Percentiles rank a stretch among this genome's conserved stretches.
These are phyloP conservation scores for Tupaia chinensis DNA, from an alignment of 2,113 vertebrate species.

Conservation along the genomic window DNA sequence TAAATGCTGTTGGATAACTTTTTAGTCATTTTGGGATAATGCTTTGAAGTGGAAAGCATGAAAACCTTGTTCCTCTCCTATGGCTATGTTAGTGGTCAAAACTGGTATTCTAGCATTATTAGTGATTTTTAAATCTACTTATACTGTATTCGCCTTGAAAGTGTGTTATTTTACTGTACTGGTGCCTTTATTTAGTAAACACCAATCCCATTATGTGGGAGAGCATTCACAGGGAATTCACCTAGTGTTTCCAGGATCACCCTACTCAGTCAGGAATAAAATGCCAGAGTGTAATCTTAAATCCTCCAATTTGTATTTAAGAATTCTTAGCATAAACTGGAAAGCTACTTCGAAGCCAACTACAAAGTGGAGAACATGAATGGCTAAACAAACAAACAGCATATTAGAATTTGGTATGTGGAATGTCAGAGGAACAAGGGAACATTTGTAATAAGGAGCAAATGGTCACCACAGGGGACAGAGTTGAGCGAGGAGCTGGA, in stretches of 20 bases:
- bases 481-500: conserved; percentile 55
- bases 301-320: conserved; percentile 46
- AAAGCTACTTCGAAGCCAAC: conserved; percentile 64
- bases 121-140: conserved; percentile 45
- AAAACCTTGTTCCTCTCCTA: background rate
- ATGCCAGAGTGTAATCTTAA: background rate
- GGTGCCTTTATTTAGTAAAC: conserved; percentile 1
- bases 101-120: background rate
- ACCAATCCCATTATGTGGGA: background rate
- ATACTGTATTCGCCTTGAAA: background rate
- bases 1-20: conserved; percentile 19
- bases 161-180: background rate
- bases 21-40: background rate
- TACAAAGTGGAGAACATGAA: conserved; percentile 46
- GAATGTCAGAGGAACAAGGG: conserved; percentile 72
- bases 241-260: background rate
- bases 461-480: conserved; percentile 81
- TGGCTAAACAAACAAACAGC: conserved; percentile 75
- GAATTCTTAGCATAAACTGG: conserved; percentile 59
- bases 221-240: background rate
- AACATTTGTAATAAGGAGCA: conserved; percentile 78
- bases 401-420: conserved; percentile 75
- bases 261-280: conserved; percentile 32
- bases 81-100: background rate
- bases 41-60: conserved; percentile 15